Evolutionary conservation across 2,797 vertebrate genomes (phyloP), one percentile per base, ranked within the genome.

Genomic region (Mycteria americana): DNA sequence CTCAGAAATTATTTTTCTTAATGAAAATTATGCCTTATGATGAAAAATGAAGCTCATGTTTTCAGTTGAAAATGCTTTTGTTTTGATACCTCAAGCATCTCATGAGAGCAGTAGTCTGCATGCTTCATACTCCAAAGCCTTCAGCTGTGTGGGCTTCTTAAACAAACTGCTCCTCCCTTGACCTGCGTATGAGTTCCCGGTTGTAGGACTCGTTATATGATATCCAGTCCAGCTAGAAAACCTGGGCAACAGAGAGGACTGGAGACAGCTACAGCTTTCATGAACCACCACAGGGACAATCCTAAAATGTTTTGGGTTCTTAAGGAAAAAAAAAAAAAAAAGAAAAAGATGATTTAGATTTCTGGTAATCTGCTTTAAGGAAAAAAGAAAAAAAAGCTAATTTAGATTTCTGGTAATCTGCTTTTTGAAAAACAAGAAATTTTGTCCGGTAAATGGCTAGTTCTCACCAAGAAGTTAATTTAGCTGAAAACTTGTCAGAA

Each of bases 1-100:
- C 85, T 88, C 63, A 78, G 89, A 94, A 96, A 90, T 96, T 72
- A 89, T 91, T 95, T 86, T 96, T 93, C 93, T 88, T 92, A 96
- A 95, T 95, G 92, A 95, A 95, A 94, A 93, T 92, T 75, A 48
- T 69, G 70, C n/a, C 57, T 93, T 84, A 63, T 88, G 79, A 92
- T 96, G 94, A 96, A 84, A 95, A 94, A 89, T 70, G 65, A 94
- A 91, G 74, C 65, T 95, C 46, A 64, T 97, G 56, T 86, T 96
- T 96, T 91, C 92, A 84, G n/a, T 39, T 78, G 85, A 83, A 92
- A 97, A 96, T 88, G 62, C 50, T 45, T 95, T 95, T 97, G 95
- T 97, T 97, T 97, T 97, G 93, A 78, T 93, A 94, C 72, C 78
- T 96, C 91, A 63, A 23, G 65, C 0, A 0, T 85, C 96, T 91